phyloP scores from a whole-genome alignment of 2,113 vertebrate species.

The Anoura caudifer region DNA sequence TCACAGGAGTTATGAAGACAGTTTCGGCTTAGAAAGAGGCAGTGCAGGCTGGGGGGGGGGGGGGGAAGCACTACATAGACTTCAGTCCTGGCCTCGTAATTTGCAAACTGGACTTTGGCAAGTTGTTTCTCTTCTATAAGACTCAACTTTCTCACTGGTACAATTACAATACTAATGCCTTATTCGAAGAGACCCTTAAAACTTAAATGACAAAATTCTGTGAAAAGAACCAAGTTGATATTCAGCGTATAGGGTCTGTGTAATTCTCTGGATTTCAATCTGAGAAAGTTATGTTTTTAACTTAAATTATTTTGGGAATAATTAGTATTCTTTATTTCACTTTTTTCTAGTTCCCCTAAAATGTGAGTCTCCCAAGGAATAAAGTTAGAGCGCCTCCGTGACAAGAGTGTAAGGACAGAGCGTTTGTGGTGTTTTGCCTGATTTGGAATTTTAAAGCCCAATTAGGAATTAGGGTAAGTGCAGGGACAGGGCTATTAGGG shows the following conservation, averaged over 20 bases:
- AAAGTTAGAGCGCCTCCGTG: neutral
- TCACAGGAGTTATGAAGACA: neutral
- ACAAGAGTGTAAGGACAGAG: neutral
- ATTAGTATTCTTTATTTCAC: neutral
- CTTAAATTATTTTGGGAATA: neutral
- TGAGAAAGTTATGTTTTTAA: neutral
- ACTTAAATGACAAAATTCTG: neutral
- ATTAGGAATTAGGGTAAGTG: conserved; percentile 61
- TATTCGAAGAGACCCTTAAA: neutral
- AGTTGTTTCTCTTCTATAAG: neutral
- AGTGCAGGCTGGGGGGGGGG: neutral
- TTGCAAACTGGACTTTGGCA: neutral
- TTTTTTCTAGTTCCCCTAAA: neutral
- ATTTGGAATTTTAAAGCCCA: conserved; percentile 74
- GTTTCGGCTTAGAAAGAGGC: neutral
- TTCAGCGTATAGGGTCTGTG: neutral
- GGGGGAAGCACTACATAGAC: neutral
- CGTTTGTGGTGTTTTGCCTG: conserved; percentile 56
- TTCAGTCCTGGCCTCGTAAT: neutral
- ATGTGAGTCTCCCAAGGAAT: neutral
- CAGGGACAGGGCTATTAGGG: conserved; percentile 55
- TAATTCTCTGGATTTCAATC: neutral
- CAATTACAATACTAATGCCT: neutral
- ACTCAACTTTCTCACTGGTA: neutral
- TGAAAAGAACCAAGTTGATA: neutral